Evolutionary conservation across 2,888 invertebrate species (phyloP).

Genomic region (Hetaerina titia): DNA sequence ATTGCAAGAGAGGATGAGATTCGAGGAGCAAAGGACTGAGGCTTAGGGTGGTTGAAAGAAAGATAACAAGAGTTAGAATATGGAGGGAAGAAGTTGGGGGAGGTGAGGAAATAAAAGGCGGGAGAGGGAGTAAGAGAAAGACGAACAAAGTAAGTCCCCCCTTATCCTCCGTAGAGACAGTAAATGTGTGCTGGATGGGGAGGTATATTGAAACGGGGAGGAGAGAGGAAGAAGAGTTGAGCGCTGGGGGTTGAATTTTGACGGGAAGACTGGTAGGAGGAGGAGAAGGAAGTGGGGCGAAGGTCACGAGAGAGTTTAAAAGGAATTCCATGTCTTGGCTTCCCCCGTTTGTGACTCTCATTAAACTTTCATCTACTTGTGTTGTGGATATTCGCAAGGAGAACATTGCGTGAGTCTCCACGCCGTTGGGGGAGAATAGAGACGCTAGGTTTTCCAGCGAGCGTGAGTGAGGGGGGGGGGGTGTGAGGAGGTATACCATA

Average conservation of each 20-base stretch:
- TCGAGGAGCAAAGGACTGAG: neutral
- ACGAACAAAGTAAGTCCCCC: no score
- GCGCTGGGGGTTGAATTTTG: neutral
- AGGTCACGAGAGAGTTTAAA: slow-evolving; percentile 49
- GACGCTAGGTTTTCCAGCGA: neutral
- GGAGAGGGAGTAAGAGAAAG: neutral
- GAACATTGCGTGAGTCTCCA: neutral
- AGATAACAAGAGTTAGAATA: neutral
- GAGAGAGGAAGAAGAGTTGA: neutral
- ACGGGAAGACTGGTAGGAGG: neutral
- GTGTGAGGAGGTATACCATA: neutral
- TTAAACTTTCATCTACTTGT: slow-evolving; percentile 56
- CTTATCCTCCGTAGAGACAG: no score
- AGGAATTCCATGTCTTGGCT: slow-evolving; percentile 55
- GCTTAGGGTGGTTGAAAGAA: neutral
- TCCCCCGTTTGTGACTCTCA: slow-evolving; percentile 34
- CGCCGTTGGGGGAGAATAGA: neutral
- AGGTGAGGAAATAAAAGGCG: neutral
- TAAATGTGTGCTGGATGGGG: neutral
- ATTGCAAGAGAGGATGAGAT: neutral
- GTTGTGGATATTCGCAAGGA: slow-evolving; percentile 22
- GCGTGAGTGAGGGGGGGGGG: neutral
- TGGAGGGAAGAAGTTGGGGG: neutral
- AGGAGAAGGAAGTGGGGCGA: neutral
- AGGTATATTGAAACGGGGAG: neutral